Evolutionary conservation across 2,888 invertebrate species (phyloP), one percentile per base, ranked within the genome.

Genomic region (Caenorhabditis doughertyi): DNA sequence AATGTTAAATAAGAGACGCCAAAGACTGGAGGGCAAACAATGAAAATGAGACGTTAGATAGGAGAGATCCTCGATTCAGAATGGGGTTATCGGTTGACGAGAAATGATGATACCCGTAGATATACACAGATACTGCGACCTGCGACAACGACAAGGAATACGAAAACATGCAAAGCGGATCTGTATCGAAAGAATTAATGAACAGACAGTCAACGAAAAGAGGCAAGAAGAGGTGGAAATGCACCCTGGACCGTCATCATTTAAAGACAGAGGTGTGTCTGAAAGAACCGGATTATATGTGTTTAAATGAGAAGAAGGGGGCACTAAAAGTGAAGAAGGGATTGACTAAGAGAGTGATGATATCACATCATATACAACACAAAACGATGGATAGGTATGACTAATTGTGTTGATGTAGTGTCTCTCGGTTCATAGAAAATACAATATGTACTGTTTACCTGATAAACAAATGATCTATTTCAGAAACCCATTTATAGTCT

Each of bases 251-350:
- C 62, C 51, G 39, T 65, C 65, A 51, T 55, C 64, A 67, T 65
- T 76, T 76, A 76, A 76, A 65, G 74, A 47, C 67, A 47, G 74
- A 76, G 74, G 74, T 76, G 74, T 76, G 74, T 76, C 74, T 67
- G 74, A 76, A 65, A 76, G 67, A 76, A 76, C 74, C 74, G 74
- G 74, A 76, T 76, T 67, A 27, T 8, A 18, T 62, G 44, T 29
- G 25, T 21, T 9, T 21, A 64, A 39, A 16, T 3, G 11, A 32
- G 32, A 42, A 11, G 13, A 3, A 16, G 7, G 7, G 44, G 65
- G 49, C 64, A 64, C 64, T 64, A 47, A 32, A 64, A 64, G 62
- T 21, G 42, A 32, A 29, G 23, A 32, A 23, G 42, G 58, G 47
- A 56, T 21, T 56, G 55, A 62, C 27, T 56, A 47, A 64, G 32